Percentiles rank a stretch among this genome's conserved stretches.
phyloP scores from a whole-genome alignment of 2,113 vertebrate genomes.

The Equus przewalskii region DNA sequence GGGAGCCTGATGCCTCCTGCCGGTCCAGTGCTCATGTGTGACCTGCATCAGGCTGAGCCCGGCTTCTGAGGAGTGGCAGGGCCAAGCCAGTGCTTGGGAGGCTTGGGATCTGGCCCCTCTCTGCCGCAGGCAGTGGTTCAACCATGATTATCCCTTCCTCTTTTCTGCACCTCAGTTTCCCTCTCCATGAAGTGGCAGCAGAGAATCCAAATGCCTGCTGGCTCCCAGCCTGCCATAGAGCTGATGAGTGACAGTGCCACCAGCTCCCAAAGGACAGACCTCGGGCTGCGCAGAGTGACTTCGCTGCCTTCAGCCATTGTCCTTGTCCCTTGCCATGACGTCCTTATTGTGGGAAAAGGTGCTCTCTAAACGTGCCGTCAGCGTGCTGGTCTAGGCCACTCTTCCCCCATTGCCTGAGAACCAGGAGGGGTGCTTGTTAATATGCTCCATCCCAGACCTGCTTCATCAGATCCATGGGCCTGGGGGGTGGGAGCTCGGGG shows the following conservation, averaged over 20 bases:
- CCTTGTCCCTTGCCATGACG: not conserved
- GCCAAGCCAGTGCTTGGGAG: not conserved
- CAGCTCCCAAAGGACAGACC: not conserved
- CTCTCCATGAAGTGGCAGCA: not conserved
- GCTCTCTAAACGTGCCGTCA: not conserved
- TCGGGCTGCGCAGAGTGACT: not conserved
- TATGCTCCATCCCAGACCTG: not conserved
- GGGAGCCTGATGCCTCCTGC: fast-evolving
- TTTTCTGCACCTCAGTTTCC: constrained; percentile 2
- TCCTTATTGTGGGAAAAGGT: not conserved
- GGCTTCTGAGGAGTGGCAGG: not conserved
- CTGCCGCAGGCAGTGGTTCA: not conserved
- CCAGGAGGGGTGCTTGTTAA: not conserved
- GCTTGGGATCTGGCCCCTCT: not conserved
- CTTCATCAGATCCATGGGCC: fast-evolving
- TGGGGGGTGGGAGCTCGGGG: not conserved
- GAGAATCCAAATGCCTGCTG: constrained; percentile 23
- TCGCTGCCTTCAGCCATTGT: not conserved
- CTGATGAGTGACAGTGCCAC: not conserved
- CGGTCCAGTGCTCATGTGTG: not conserved
- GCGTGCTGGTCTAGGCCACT: not conserved
- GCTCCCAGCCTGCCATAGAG: not conserved
- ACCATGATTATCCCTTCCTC: not conserved
- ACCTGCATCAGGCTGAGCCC: fast-evolving
- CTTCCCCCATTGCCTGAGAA: not conserved